Base-by-base conservation (phyloP, 2,113 vertebrate genomes). In the Hepsetus odoe region DNA sequence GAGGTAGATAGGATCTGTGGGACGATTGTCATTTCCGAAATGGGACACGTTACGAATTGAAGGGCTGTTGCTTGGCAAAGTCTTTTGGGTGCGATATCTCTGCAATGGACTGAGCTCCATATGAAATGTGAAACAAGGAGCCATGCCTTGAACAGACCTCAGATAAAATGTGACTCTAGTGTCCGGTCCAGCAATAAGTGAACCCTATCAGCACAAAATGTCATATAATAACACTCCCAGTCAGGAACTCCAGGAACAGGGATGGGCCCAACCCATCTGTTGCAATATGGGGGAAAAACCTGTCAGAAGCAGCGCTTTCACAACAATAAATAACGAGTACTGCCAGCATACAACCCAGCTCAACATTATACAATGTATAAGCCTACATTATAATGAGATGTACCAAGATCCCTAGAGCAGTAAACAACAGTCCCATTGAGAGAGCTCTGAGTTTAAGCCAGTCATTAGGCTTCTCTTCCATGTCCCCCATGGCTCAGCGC, bases 401-500 rank as follows among this genome's bases (percentile, higher is more conserved):
- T 24, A 24, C n/a, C 51, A 55, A 24, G n/a, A 55, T 55, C 51
- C 46, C 51, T 22, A 55, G n/a, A 22, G 51, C 51, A 38, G 32
- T 65, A 65, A 35, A 65, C 61, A 65, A 38, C 18, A 33, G 33
- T 65, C 61, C 32, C 32, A 38, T 35, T n/a, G 61, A 65, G 61
- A 38, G 32, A 35, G 32, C 61, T 38, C n/a, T 38, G 30, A 38
- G 61, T 65, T 65, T 33, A 65, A 65, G 32, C 35, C 35, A 65
- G 35, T 65, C 61, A 38, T 22, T 35, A 22, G 61, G 28, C 32
- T 65, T n/a, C 20, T 65, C 18, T 22, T 38, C 61, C 35, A 24
- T 20, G 32, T 22, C 8, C 32, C 16, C 32, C 82, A 72, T 58
- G 72, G 74, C 84, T 81, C 82, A 59, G 66, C 81, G 86, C 85